These are phyloP conservation scores for Lithobius niger DNA, from an alignment of 1,140 invertebrate species.

Conservation along the genomic window DNA sequence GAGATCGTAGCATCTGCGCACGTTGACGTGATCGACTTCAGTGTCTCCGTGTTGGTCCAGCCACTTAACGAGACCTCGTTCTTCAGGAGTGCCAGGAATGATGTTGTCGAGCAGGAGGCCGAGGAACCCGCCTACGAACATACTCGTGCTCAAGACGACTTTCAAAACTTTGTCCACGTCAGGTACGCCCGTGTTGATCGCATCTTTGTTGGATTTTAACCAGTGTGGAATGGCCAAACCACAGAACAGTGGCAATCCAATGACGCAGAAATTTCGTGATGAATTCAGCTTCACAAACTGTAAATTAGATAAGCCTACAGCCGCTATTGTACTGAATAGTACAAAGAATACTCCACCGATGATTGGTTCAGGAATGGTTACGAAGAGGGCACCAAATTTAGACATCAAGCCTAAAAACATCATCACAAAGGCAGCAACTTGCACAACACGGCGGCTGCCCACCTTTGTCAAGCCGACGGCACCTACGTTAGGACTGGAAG, in stretches of 20 bases:
- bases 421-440: conserved; percentile 19
- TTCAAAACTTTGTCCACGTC: conserved; percentile 26
- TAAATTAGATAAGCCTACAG: conserved; percentile 21
- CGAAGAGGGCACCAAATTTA: conserved; percentile 27
- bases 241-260: not conserved
- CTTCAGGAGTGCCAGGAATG: not conserved
- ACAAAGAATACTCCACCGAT: conserved; percentile 25
- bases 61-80: not conserved
- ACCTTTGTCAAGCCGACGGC: conserved; percentile 30
- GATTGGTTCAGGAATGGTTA: conserved; percentile 28
- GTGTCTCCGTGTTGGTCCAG: too few relatives aligned
- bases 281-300: conserved; percentile 24
- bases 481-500: conserved; percentile 29
- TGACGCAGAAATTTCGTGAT: not conserved
- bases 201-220: not conserved
- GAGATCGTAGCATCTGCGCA: too few relatives aligned
- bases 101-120: conserved; percentile 29
- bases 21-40: too few relatives aligned
- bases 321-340: conserved; percentile 18
- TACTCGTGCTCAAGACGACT: conserved; percentile 26
- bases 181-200: not conserved
- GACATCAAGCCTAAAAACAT: conserved; percentile 21
- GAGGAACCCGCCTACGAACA: conserved; percentile 30
- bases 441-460: conserved; percentile 24
- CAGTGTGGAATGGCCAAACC: not conserved